Percentiles rank a stretch among this genome's conserved stretches.
phyloP scores from a whole-genome alignment of 2,888 invertebrate genomes.

The Marasmarcha lunaedactyla region DNA sequence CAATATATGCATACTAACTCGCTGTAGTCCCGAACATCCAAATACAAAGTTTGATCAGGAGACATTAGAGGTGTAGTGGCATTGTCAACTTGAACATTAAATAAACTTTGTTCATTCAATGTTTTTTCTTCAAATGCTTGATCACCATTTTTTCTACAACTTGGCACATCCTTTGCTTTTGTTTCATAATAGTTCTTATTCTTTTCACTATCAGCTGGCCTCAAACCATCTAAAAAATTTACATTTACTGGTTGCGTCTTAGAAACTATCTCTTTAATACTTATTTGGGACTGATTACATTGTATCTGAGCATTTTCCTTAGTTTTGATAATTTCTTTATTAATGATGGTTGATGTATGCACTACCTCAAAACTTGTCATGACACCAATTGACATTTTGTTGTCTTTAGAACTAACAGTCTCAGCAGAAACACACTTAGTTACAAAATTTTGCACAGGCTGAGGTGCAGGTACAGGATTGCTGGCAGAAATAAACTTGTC shows the following conservation, averaged over 20 bases:
- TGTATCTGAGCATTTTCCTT: constrained; percentile 49
- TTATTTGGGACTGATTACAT: constrained; percentile 52
- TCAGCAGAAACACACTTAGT: constrained; percentile 37
- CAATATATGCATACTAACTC: constrained; percentile 39
- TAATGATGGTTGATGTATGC: constrained; percentile 53
- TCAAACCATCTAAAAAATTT: constrained; percentile 58
- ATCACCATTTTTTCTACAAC: too few species aligned
- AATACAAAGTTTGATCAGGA: constrained; percentile 54
- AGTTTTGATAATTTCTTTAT: constrained; percentile 42
- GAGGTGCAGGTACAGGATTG: constrained; percentile 3
- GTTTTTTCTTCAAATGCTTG: constrained; percentile 36
- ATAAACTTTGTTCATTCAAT: constrained; percentile 53
- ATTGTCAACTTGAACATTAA: constrained; percentile 57
- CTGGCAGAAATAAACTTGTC: constrained; percentile 57
- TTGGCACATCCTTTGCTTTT: constrained; percentile 11
- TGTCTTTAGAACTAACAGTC: constrained; percentile 34
- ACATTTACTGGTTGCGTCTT: constrained; percentile 31
- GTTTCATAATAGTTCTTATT: constrained; percentile 11
- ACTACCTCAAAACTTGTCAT: constrained; percentile 80
- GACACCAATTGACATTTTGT: constrained; percentile 76
- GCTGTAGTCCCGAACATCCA: constrained; percentile 59
- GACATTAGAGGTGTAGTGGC: constrained; percentile 55
- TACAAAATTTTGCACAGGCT: constrained; percentile 19
- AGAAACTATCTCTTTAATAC: constrained; percentile 45
- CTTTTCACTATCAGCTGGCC: constrained; percentile 18